Percentiles rank a stretch among this genome's conserved stretches.
phyloP scores from a whole-genome alignment of 1,140 invertebrate genomes.

The Solenopsis invicta region DNA sequence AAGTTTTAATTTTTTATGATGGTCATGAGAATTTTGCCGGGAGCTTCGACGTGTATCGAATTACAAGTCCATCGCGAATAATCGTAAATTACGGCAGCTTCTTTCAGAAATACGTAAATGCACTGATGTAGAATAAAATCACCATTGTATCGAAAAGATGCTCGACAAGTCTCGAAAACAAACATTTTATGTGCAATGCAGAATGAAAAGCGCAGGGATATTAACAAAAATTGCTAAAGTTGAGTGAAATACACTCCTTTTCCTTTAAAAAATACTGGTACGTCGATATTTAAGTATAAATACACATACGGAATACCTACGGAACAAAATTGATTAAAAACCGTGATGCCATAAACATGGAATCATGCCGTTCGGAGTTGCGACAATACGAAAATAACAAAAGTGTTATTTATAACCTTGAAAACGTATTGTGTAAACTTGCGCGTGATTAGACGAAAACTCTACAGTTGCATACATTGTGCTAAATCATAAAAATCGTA shows the following conservation, averaged over 20 bases:
- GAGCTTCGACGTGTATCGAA: slow-evolving; percentile 52
- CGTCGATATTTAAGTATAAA: too few relatives aligned
- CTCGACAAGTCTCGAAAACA: neutral
- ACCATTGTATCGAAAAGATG: neutral
- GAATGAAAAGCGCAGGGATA: neutral
- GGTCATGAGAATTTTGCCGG: neutral
- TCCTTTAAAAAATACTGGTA: neutral
- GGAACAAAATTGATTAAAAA: neutral
- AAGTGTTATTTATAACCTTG: neutral
- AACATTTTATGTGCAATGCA: neutral
- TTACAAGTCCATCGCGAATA: slow-evolving; percentile 14
- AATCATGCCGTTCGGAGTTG: neutral
- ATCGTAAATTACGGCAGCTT: slow-evolving; percentile 51
- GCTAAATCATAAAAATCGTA: neutral
- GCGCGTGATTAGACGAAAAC: neutral
- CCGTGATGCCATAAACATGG: neutral
- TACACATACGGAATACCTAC: too few relatives aligned
- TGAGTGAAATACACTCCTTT: neutral
- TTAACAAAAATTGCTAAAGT: neutral
- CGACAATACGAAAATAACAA: neutral
- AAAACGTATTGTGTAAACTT: neutral
- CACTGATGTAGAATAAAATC: neutral
- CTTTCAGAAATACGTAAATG: slow-evolving; percentile 47
- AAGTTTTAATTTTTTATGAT: neutral
- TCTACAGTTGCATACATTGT: neutral